Conservation (phyloP, 2,797 vertebrate species). For the Enteromius trimaculatus region DNA sequence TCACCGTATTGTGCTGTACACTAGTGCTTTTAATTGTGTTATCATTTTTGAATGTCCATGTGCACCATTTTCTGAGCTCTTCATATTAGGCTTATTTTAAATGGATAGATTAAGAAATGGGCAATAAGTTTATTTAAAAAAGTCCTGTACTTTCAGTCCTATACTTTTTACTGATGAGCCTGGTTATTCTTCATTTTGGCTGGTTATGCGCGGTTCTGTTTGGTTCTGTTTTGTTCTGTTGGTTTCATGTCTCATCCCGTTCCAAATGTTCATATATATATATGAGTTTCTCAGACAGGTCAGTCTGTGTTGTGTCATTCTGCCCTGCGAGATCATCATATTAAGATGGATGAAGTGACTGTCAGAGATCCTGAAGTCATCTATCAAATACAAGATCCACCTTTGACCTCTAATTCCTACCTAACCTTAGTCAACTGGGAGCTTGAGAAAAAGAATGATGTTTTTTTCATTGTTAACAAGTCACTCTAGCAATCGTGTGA, state of each 20-base stretch:
- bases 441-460: background rate
- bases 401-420: constrained; percentile 11
- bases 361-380: background rate
- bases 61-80: background rate
- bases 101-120: background rate
- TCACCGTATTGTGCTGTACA: background rate
- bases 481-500: background rate
- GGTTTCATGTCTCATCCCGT: background rate
- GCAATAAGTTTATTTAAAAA: background rate
- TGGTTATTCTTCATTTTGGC: background rate
- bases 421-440: background rate
- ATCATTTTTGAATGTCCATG: background rate
- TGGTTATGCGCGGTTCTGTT: background rate
- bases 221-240: no score
- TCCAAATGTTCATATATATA: background rate
- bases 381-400: background rate
- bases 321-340: background rate
- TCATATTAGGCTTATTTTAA: background rate
- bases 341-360: constrained; percentile 14
- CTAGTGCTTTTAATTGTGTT: background rate
- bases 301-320: background rate
- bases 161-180: background rate
- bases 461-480: background rate
- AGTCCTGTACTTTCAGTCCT: background rate
- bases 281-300: background rate